Percentiles rank a stretch among this genome's conserved stretches.
Conservation (phyloP, 2,888 invertebrate species). For the Noctua pronuba region DNA sequence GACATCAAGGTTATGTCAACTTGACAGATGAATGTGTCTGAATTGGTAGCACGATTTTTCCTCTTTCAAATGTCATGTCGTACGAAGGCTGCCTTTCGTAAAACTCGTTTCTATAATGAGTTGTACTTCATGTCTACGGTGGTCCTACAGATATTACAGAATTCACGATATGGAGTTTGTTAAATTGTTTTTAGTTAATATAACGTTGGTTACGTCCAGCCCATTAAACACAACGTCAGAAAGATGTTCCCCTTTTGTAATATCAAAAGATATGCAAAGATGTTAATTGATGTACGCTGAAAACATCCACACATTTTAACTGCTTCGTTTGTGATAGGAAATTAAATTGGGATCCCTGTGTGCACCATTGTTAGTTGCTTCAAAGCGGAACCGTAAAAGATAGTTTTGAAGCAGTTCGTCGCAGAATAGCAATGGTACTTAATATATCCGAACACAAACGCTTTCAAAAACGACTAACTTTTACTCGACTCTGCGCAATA, state of each 20-base stretch:
- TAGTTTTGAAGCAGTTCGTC: conserved; percentile 53
- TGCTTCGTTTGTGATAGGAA: conserved; percentile 8
- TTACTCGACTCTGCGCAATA: conserved; percentile 52
- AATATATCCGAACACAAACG: conserved; percentile 50
- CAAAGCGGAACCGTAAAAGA: conserved; percentile 58
- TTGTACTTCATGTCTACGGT: background rate
- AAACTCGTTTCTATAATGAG: background rate
- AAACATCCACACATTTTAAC: conserved; percentile 10
- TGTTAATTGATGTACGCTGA: conserved; percentile 6
- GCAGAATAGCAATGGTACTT: conserved; percentile 40
- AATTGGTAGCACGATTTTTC: background rate
- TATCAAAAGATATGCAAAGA: background rate
- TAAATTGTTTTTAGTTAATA: background rate
- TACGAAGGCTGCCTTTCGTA: background rate
- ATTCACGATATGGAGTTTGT: background rate
- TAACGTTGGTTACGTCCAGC: too few relatives aligned
- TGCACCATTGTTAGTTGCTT: conserved; percentile 30
- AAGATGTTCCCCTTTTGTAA: background rate
- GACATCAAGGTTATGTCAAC: conserved; percentile 3
- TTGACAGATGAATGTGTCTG: background rate
- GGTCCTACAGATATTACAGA: background rate
- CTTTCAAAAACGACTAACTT: conserved; percentile 51
- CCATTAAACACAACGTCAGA: background rate
- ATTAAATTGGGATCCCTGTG: conserved; percentile 28
- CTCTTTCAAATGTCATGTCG: background rate